phyloP scores from a whole-genome alignment of 2,113 vertebrate genomes.

The Rhodinocichla rosea region DNA sequence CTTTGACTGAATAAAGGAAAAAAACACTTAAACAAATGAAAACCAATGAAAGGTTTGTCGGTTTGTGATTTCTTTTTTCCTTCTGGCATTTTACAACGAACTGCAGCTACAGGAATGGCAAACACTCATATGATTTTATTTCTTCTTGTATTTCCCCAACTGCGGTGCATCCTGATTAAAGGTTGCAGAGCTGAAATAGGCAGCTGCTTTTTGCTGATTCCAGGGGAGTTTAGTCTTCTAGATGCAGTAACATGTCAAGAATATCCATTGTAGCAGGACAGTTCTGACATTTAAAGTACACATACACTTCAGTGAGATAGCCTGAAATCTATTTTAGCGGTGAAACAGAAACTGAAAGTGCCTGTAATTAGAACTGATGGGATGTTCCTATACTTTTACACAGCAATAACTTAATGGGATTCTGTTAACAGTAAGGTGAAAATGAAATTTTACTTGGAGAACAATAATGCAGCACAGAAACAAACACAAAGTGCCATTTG shows the following conservation, averaged over 20 bases:
- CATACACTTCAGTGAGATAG: conserved; percentile 17
- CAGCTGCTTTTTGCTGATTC: conserved; percentile 45
- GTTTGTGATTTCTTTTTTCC: background rate
- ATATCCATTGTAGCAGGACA: background rate
- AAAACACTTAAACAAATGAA: background rate
- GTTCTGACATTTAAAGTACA: background rate
- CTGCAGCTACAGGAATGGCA: background rate
- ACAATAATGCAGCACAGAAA: conserved; percentile 60
- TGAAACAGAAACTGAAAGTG: conserved; percentile 76
- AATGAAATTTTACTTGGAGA: conserved; percentile 19
- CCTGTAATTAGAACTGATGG: conserved; percentile 74
- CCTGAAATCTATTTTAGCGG: conserved; percentile 54
- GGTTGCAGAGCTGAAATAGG: conserved; percentile 2
- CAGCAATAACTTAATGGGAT: conserved; percentile 71
- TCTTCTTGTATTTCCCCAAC: conserved; percentile 26
- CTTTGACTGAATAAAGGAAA: conserved; percentile 13
- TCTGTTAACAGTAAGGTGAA: conserved; percentile 33
- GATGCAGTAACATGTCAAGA: background rate
- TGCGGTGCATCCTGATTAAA: background rate
- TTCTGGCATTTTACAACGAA: conserved; percentile 4
- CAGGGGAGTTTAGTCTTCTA: conserved; percentile 36
- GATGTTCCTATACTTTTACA: conserved; percentile 70
- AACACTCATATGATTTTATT: conserved; percentile 13
- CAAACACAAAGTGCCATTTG: conserved; percentile 71
- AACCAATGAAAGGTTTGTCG: background rate